Evolutionary conservation across 92 coral and sea anemone genomes (phyloP).

Genomic region (Phenganax stokvisi): DNA sequence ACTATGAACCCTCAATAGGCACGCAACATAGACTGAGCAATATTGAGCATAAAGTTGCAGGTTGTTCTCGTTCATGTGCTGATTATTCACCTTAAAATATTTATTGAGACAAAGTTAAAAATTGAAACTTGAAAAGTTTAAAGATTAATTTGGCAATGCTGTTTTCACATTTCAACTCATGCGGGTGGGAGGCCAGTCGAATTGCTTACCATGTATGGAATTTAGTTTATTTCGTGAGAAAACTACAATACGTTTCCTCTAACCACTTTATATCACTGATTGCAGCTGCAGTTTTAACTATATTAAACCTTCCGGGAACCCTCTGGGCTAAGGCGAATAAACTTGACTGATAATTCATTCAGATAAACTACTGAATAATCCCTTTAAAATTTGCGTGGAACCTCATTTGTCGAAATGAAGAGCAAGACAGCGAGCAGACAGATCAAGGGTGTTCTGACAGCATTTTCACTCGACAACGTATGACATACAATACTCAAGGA

Average conservation of each 20-base stretch:
- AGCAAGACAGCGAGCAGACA: slow-evolving; percentile 26
- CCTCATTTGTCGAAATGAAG: neutral
- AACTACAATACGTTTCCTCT: neutral
- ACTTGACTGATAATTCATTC: neutral
- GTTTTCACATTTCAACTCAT: slow-evolving; percentile 32
- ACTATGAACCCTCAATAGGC: neutral
- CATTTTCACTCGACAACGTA: slow-evolving; percentile 1
- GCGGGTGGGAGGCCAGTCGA: slow-evolving; percentile 8
- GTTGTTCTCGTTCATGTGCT: neutral
- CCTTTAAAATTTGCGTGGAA: neutral
- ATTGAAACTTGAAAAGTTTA: slow-evolving; percentile 16
- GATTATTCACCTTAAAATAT: neutral
- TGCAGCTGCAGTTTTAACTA: neutral
- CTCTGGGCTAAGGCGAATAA: slow-evolving; percentile 10
- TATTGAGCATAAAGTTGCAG: too few species aligned
- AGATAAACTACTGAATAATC: slow-evolving; percentile 10
- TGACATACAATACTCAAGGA: slow-evolving; percentile 10
- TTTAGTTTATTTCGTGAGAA: slow-evolving; percentile 7
- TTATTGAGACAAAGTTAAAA: neutral
- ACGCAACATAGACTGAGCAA: neutral
- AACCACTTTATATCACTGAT: neutral
- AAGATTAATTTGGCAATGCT: slow-evolving; percentile 12
- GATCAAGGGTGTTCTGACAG: slow-evolving; percentile 13
- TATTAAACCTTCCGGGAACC: slow-evolving; percentile 26
- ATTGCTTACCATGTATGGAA: slow-evolving; percentile 23